A percentile compares a stretch with the other conserved stretches of the same genome.
These are phyloP conservation scores for Coboldia fuscipes DNA, from an alignment of 1,140 invertebrate genomes.

Conservation along the genomic window DNA sequence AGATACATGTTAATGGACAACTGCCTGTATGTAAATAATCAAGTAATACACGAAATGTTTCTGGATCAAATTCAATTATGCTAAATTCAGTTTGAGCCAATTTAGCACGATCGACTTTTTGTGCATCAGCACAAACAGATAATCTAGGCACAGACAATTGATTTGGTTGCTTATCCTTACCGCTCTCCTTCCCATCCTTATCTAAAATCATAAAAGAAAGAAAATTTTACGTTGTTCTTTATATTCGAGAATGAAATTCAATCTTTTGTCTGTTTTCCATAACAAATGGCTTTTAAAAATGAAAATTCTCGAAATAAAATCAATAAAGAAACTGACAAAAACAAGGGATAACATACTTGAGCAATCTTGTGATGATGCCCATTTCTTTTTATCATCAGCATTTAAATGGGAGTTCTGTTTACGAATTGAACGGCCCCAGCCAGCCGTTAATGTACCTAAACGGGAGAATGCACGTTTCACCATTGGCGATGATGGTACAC, in stretches of 20 bases:
- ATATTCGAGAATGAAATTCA: conserved; percentile 6
- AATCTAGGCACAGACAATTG: conserved; percentile 63
- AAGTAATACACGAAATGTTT: conserved; percentile 73
- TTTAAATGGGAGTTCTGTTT: conserved; percentile 44
- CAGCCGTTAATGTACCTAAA: conserved; percentile 68
- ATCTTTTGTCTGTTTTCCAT: no score
- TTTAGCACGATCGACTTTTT: conserved; percentile 80
- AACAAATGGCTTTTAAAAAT: no score
- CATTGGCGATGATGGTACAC: conserved; percentile 85
- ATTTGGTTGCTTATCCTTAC: conserved; percentile 51
- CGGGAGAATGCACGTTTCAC: conserved; percentile 77
- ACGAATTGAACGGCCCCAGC: conserved; percentile 67
- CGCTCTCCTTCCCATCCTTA: conserved; percentile 57
- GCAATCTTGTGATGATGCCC: conserved; percentile 79
- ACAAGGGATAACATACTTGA: conserved; percentile 37
- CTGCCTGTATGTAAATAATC: conserved; percentile 85
- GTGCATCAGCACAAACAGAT: conserved; percentile 78
- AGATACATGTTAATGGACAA: conserved; percentile 74
- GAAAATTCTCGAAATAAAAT: neutral
- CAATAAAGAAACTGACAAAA: conserved; percentile 2
- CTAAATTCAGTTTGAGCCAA: conserved; percentile 86
- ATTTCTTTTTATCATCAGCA: conserved; percentile 75
- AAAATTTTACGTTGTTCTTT: conserved; percentile 1
- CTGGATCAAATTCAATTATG: conserved; percentile 86
- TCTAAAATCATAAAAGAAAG: conserved; percentile 22